Evolutionary conservation across 2,113 vertebrate species (phyloP).

Genomic region (Oxyura jamaicensis): DNA sequence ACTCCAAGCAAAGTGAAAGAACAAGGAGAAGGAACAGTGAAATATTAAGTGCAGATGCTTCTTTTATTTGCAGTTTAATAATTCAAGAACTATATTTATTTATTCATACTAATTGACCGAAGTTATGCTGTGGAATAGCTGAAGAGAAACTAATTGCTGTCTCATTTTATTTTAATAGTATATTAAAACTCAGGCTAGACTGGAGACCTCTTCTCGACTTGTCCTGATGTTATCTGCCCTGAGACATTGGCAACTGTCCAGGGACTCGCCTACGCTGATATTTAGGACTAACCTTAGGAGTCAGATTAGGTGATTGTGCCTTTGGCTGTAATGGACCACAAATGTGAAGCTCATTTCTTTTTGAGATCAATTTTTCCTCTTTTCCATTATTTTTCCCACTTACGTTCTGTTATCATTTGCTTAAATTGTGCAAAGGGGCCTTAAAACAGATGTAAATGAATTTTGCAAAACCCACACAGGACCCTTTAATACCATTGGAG

Average conservation of each 20-base stretch:
- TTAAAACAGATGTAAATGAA: conserved; percentile 39
- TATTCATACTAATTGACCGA: conserved; percentile 77
- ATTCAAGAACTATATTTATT: conserved; percentile 74
- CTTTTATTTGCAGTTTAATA: conserved; percentile 70
- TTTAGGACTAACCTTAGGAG: conserved; percentile 57
- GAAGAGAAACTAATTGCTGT: conserved; percentile 74
- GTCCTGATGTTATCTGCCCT: conserved; percentile 62
- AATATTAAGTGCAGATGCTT: conserved; percentile 61
- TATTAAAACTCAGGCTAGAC: conserved; percentile 51
- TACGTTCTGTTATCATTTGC: conserved; percentile 16
- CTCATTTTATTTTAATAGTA: conserved; percentile 71
- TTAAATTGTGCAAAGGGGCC: not conserved
- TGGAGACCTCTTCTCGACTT: conserved; percentile 49
- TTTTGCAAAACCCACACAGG: conserved; percentile 51
- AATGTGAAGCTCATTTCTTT: conserved; percentile 35
- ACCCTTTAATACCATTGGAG: conserved; percentile 29
- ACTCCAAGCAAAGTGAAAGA: conserved; percentile 42
- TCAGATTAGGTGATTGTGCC: conserved; percentile 51
- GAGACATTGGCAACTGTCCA: conserved; percentile 52
- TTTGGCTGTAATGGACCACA: conserved; percentile 47
- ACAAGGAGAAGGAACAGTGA: conserved; percentile 43
- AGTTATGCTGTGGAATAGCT: conserved; percentile 71
- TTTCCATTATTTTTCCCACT: not conserved
- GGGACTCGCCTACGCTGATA: conserved; percentile 51
- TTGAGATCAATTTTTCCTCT: conserved; percentile 17